These are phyloP conservation scores for Stenopsyche tienmushanensis DNA, from an alignment of 1,140 invertebrate genomes.

Conservation along the genomic window DNA sequence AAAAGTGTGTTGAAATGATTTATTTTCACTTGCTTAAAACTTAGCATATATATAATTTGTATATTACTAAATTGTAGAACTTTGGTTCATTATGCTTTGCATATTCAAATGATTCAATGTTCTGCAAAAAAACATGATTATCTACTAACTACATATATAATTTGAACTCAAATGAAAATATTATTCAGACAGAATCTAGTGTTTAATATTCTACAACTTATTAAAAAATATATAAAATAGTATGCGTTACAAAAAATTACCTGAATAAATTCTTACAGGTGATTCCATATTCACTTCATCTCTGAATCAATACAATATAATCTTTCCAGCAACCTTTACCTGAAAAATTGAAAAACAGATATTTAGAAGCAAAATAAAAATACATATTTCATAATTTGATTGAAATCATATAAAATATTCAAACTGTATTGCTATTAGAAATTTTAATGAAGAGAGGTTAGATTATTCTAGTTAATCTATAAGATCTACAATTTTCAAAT, in stretches of 20 bases:
- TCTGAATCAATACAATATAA: slow-evolving; percentile 1
- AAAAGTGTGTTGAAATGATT: no score
- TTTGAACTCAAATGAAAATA: neutral
- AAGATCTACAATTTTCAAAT: no score
- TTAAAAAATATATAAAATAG: neutral
- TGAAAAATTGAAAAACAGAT: slow-evolving; percentile 16
- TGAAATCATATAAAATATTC: neutral
- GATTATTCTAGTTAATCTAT: no score
- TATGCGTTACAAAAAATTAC: slow-evolving; percentile 21
- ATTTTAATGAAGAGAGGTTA: neutral
- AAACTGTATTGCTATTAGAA: neutral
- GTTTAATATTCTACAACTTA: no score
- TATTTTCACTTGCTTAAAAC: no score
- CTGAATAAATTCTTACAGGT: slow-evolving; percentile 39
- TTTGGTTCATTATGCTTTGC: no score
- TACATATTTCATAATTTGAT: neutral
- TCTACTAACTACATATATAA: neutral
- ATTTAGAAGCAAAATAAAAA: neutral
- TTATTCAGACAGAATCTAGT: no score
- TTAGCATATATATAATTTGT: no score
- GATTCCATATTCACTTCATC: slow-evolving; percentile 39
- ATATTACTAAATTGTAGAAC: no score
- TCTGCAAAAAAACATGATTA: no score
- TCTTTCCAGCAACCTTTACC: neutral
- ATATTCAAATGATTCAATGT: no score